These are phyloP conservation scores for Conger conger DNA, from an alignment of 2,113 vertebrate genomes.

Conservation along the genomic window DNA sequence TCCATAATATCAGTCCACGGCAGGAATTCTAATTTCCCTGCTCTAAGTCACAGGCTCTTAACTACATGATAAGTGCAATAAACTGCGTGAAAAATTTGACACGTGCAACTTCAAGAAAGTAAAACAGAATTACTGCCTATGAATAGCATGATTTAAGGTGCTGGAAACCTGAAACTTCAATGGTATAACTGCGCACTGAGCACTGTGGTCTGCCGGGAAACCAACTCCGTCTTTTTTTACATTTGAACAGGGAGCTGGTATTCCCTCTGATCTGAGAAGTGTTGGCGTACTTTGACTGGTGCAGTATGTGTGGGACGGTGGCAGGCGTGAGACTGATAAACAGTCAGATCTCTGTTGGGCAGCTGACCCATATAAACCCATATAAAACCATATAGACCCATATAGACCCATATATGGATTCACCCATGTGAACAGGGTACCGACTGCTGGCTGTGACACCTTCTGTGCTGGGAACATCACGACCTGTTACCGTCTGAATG, in stretches of 20 bases:
- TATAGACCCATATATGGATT: too few species aligned
- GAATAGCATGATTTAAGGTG: not conserved
- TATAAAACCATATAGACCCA: too few species aligned
- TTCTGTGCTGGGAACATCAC: too few species aligned
- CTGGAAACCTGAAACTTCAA: not conserved
- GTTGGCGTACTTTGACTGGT: not conserved
- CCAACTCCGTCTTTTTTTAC: not conserved
- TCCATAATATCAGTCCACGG: not conserved
- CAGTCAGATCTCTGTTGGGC: not conserved
- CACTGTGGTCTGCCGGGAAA: not conserved
- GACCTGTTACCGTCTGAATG: too few species aligned
- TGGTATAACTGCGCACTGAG: not conserved
- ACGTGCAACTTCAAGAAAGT: not conserved
- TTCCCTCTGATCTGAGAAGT: not conserved
- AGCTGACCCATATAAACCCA: too few species aligned
- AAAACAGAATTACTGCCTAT: not conserved
- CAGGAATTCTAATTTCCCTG: not conserved
- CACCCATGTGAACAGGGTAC: too few species aligned
- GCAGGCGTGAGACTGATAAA: not conserved
- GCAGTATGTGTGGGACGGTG: not conserved
- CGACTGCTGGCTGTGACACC: too few species aligned
- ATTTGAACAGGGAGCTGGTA: not conserved
- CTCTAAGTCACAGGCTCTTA: not conserved
- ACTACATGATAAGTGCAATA: not conserved
- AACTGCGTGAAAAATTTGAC: not conserved